Evolutionary conservation across 2,888 invertebrate species (phyloP).

Genomic region (Nasonovia ribisnigri): DNA sequence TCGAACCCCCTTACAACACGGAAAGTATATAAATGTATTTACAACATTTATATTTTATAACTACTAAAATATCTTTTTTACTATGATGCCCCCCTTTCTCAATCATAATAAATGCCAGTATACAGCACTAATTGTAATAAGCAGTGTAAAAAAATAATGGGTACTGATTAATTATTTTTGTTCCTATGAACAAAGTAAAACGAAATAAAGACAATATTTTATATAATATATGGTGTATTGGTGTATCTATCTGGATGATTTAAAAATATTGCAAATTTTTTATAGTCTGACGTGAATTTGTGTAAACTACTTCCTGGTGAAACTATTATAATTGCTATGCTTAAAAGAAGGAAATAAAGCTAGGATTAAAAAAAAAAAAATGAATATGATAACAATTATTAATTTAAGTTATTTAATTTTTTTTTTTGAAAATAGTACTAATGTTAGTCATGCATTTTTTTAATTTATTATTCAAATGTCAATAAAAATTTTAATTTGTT

Average conservation of each 20-base stretch:
- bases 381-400: background rate
- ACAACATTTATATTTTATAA: no score
- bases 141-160: background rate
- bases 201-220: background rate
- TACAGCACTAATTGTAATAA: no score
- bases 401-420: background rate
- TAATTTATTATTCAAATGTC: no score
- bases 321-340: background rate
- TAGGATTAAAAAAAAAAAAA: background rate
- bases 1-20: no score
- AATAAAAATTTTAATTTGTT: no score
- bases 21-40: no score
- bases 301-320: no score
- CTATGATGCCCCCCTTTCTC: no score
- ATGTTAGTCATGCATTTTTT: background rate
- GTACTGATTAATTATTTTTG: background rate
- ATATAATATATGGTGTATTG: background rate
- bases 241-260: background rate
- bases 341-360: background rate
- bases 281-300: no score
- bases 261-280: no score
- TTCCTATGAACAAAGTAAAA: background rate
- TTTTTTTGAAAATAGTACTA: background rate
- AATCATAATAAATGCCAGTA: no score
- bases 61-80: no score